Evolutionary conservation across 2,888 invertebrate genomes (phyloP).

Genomic region (Meiosimyza decipiens): DNA sequence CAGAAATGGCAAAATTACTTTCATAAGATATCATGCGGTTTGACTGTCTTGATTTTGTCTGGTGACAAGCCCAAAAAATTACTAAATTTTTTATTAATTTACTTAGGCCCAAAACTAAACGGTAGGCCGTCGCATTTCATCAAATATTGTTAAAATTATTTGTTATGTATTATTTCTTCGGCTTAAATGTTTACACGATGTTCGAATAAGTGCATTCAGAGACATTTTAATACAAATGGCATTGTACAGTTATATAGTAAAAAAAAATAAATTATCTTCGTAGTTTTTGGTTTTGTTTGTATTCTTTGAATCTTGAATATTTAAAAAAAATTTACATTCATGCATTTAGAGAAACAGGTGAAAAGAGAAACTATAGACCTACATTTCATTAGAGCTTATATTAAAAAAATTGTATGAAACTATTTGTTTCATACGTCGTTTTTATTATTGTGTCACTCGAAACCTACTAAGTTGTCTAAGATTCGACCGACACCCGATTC

Average conservation of each 20-base stretch:
- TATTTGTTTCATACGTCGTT: no score
- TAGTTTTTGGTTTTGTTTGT: no score
- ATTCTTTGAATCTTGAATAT: no score
- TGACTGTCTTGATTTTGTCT: slow-evolving; percentile 40
- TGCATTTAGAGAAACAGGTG: no score
- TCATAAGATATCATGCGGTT: slow-evolving; percentile 31
- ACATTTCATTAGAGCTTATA: no score
- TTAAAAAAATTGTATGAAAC: no score
- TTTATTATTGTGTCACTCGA: no score
- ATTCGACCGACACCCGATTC: no score
- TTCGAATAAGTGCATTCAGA: slow-evolving; percentile 41
- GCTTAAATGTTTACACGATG: slow-evolving; percentile 32
- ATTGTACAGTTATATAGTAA: slow-evolving; percentile 26
- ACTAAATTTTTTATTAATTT: slow-evolving; percentile 37
- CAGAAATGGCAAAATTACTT: slow-evolving; percentile 40
- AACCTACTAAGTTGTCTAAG: no score
- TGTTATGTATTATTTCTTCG: neutral
- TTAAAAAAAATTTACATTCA: no score
- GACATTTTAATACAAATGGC: neutral
- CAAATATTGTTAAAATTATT: slow-evolving; percentile 38
- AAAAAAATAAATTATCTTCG: neutral
- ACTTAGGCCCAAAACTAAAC: slow-evolving; percentile 10
- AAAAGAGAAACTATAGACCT: no score
- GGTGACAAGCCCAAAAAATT: slow-evolving; percentile 35
- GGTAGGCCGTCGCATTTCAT: slow-evolving; percentile 26